Base-by-base conservation (phyloP, 2,888 invertebrate species). In the Amphimallon solstitiale region DNA sequence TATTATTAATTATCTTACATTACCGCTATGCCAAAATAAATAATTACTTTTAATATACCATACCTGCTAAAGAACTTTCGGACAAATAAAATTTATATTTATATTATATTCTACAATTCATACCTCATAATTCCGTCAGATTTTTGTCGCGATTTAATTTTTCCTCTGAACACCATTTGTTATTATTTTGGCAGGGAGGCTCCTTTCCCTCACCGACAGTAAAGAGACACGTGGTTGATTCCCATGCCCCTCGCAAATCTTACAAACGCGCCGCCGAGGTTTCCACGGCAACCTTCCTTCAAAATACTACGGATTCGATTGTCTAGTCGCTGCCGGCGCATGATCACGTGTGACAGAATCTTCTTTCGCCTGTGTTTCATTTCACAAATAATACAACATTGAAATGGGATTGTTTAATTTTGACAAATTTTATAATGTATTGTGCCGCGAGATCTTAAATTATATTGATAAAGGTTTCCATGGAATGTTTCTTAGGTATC, bases 231-330 rank as follows among this genome's bases (percentile, higher is more conserved):
- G 62, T 68, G 73, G 65, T 65, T 52, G 66, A 56, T 72, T 73
- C 73, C 71, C 73, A 73, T 70, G 66, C 63, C 66, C 64, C 70
- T 70, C 67, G 65, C 43, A 67, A 63, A 71, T 70, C 68, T 70
- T 68, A 51, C 68, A 64, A 56, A 68, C 68, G 63, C 66, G 49
- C 61, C 52, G 59, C 66, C 49, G 45, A 51, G 19, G 73, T 73
- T 72, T 66, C 71, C 72, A 72, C 59, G 72, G 73, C 65, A 73
- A 73, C 73, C 65, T 68, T 70, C 73, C 65, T 68, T 70, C 68
- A 66, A 56, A 71, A 67, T 70, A 65, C 67, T 68, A 51, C 64
- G 46, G 43, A 70, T 68, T 66, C 68, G 68, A 71, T 71, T 72
- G 56, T 56, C 56, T 56, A 56, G 40, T n/a, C 56, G 43, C 43